Base-by-base conservation (phyloP, 2,888 invertebrate genomes). In the Plutella xylostella region DNA sequence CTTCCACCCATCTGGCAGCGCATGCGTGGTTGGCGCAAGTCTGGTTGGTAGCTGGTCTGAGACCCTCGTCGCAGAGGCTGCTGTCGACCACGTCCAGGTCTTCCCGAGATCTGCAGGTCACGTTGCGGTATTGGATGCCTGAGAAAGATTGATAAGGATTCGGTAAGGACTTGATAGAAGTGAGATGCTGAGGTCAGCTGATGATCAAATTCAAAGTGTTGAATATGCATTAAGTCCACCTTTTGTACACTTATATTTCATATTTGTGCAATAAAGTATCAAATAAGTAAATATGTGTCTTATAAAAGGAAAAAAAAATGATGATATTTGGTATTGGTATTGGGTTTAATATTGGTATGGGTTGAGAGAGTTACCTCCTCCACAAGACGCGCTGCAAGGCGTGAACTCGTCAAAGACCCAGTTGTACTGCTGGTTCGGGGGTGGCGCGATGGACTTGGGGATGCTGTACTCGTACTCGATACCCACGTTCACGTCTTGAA, bases 391-490 rank as follows among this genome's bases (percentile, higher is more conserved):
- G 55, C 89, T 92, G 79, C 98, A 98, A 0, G 88, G 86, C 0
- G 90, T 88, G 72, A 92, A 97, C 51, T 90, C 87, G 35, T 89
- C 90, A 54, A 87, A 65, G 1, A 69, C 75, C 97, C 98, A 98
- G 38, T 89, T 88, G 75, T 96, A 97, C 34, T 88, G 88, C 60
- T 92, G 90, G 55, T 90, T 88, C 1, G 85, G 79, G 21, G 85
- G 87, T 1, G 88, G 87, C 1, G 89, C 87, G 17, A 90, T 74
- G 20, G 88, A 87, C 42, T 89, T 88, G 0, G 96, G 96, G 28
- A 96, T 86, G 61, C 95, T 96, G 83, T 96, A 97, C 64, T 96
- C 94, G 72, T 96, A 97, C 47, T 89, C 82, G 6, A 97, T 89
- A 6, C 94, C 96, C 1, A 94, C 92, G 62, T 94, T 94, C 18